These are phyloP conservation scores for Nothocercus julius DNA, from an alignment of 2,113 vertebrate species.

Conservation along the genomic window DNA sequence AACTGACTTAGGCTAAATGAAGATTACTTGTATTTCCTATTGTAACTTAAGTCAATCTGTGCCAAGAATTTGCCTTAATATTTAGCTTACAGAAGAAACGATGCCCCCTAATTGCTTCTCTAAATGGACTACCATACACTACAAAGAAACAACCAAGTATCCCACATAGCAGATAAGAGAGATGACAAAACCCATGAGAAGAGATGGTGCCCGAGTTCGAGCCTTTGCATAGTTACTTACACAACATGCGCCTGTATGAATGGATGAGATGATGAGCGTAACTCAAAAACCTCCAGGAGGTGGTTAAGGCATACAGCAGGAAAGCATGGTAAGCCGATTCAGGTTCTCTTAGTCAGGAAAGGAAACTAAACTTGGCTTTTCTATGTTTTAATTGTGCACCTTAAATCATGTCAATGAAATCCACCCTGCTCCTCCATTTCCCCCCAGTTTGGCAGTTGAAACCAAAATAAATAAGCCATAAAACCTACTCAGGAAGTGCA, in stretches of 20 bases:
- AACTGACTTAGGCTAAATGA: not conserved
- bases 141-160: rapidly evolving
- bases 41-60: not conserved
- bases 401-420: too few relatives aligned
- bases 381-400: not conserved
- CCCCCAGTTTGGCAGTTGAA: too few relatives aligned
- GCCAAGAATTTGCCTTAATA: not conserved
- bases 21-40: not conserved
- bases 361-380: not conserved
- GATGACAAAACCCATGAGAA: not conserved
- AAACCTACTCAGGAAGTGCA: too few relatives aligned
- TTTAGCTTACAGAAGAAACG: not conserved
- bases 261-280: not conserved
- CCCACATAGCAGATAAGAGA: not conserved
- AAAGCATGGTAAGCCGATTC: not conserved
- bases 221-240: not conserved
- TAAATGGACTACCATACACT: not conserved
- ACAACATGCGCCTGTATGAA: not conserved
- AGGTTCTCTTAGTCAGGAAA: not conserved
- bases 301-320: rapidly evolving
- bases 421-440: too few relatives aligned
- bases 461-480: too few relatives aligned
- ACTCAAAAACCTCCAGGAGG: not conserved
- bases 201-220: not conserved
- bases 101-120: not conserved